Percentiles rank a stretch among this genome's conserved stretches.
These are phyloP conservation scores for Dermolepida albohirtum DNA, from an alignment of 2,888 invertebrate genomes.

Conservation along the genomic window DNA sequence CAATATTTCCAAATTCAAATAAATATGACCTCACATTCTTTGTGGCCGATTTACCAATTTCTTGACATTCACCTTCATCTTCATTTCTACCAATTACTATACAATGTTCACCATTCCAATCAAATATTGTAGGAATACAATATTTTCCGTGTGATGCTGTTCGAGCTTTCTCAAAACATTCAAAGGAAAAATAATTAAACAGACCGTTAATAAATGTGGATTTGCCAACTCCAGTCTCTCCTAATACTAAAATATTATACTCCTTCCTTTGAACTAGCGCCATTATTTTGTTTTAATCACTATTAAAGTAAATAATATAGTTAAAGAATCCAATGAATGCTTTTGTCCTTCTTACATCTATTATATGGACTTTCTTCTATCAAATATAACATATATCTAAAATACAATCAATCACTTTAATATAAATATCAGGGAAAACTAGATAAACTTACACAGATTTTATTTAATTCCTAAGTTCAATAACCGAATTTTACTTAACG, in stretches of 20 bases:
- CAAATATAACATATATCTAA: too few relatives aligned
- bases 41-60: conserved; percentile 12
- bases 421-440: too few relatives aligned
- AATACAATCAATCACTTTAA: too few relatives aligned
- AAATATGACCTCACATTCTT: conserved; percentile 10
- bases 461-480: too few relatives aligned
- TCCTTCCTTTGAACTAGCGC: conserved; percentile 20
- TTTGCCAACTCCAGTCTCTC: conserved; percentile 22
- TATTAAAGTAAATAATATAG: background rate
- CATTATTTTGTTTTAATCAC: conserved; percentile 8
- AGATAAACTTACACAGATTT: too few relatives aligned
- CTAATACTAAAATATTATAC: conserved; percentile 20
- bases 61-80: conserved; percentile 12
- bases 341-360: too few relatives aligned
- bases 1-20: conserved; percentile 18
- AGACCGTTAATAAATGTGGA: conserved; percentile 23
- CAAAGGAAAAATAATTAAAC: conserved; percentile 6
- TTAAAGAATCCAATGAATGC: too few relatives aligned
- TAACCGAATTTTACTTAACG: too few relatives aligned
- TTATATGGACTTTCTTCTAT: too few relatives aligned
- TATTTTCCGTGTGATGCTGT: background rate
- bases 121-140: conserved; percentile 13
- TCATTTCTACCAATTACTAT: background rate
- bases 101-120: background rate
- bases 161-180: conserved; percentile 3